phyloP scores from a whole-genome alignment of 2,797 vertebrate genomes.

The Sebastes hopkinsi region DNA sequence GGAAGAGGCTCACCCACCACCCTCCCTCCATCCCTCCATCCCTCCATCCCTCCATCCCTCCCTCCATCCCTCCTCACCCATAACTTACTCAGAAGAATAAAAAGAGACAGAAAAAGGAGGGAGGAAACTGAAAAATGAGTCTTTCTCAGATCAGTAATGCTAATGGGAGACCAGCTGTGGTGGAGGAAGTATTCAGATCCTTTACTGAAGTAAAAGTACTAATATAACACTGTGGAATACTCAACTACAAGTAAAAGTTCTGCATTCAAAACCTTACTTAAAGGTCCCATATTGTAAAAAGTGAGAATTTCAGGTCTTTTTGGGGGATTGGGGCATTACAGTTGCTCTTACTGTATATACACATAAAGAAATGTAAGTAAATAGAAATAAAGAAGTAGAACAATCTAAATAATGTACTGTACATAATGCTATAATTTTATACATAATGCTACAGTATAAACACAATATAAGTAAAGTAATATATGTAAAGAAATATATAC shows the following conservation, averaged over 20 bases:
- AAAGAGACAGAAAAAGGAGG: background rate
- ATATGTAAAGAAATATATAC: no score
- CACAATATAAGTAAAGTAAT: no score
- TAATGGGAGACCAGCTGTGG: background rate
- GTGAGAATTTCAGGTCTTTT: no score
- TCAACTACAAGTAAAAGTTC: background rate
- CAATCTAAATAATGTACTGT: no score
- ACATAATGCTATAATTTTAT: no score
- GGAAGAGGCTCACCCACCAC: slow-evolving; percentile 50
- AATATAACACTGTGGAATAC: no score
- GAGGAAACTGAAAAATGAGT: background rate
- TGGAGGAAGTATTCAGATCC: background rate
- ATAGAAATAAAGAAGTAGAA: no score
- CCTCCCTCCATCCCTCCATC: background rate
- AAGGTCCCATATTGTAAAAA: no score
- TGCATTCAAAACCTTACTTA: background rate
- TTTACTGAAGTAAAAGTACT: background rate
- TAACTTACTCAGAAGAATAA: background rate
- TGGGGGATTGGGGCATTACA: no score
- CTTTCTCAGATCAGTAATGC: slow-evolving; percentile 11
- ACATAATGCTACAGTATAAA: no score
- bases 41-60: slow-evolving; percentile 1
- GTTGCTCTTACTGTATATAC: no score
- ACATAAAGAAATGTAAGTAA: no score
- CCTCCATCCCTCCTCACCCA: slow-evolving; percentile 6